Base-by-base conservation (phyloP, 1,140 invertebrate species). In the Conopomorpha cramerella region DNA sequence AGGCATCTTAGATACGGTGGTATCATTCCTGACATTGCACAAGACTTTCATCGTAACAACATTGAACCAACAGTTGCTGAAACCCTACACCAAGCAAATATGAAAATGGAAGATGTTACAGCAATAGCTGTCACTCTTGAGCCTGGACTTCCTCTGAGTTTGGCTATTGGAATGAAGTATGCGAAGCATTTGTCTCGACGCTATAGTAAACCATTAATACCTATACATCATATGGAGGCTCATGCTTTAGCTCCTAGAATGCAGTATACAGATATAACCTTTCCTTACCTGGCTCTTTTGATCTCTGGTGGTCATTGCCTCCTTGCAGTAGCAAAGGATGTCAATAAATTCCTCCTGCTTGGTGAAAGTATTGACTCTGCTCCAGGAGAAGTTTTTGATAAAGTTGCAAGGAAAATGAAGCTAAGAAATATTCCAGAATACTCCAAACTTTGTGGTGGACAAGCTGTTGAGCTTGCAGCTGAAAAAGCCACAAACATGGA, bases 201-300 rank as follows among this genome's bases (percentile, higher is more conserved):
- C 34, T 81, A 83, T 49, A 81, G 85, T 0, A 93, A 93, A 71
- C 95, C 95, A 2, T 81, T 98, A 40, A 94, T 99, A 57, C 94
- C 95, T 0, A 93, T 99, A 52, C 96, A 99, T 79, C 96, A 99
- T 49, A 99, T 99, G 96, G 87, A 98, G 82, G 96, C 96, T 2
- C 96, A 99, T 83, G 95, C 96, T 14, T 68, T 98, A 33, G 94
- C 89, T 19, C 86, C 82, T 7, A 81, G 95, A 65, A 88, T 96
- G 60, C 62, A 82, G 38, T n/a, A n/a, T n/a, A 41, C 70, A 45
- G 38, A 47, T 32, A 79, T 98, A 30, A 62, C 86, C 33, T 98
- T 94, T 81, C 96, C 96, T 36, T 98, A 90, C 78, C 73, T 99
- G 25, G 90, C 91, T 8, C 66, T 98, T 8, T 73, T 99, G 1